Conservation (phyloP, 1,140 invertebrate genomes). For the Drosophila navojoa region DNA sequence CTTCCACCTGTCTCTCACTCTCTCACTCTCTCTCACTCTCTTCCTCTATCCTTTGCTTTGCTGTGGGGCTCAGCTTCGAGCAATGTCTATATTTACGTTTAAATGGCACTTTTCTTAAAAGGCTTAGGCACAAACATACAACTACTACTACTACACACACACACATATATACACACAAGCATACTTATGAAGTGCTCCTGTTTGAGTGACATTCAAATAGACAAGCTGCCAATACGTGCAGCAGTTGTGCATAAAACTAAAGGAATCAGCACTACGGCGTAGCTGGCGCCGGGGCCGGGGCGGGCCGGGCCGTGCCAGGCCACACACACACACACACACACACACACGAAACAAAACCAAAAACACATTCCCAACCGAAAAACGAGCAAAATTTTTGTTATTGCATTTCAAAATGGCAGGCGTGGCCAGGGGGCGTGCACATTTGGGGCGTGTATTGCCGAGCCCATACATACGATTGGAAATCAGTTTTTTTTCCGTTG, state of each 20-base stretch:
- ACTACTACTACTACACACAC: constrained; percentile 7
- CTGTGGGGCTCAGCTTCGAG: constrained; percentile 27
- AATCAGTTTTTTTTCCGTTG: constrained; percentile 26
- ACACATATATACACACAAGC: constrained; percentile 25
- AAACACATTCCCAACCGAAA: constrained; percentile 65
- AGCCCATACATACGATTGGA: constrained; percentile 73
- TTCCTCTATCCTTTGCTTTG: background rate
- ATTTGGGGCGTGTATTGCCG: constrained; percentile 52
- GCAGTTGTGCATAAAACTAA: constrained; percentile 78
- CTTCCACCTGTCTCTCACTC: constrained; percentile 4
- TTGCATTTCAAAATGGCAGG: constrained; percentile 79
- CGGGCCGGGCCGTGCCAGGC: too few species aligned
- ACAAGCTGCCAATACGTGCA: constrained; percentile 79
- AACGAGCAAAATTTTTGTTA: constrained; percentile 77
- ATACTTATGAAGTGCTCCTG: constrained; percentile 40
- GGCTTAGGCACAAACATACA: constrained; percentile 51
- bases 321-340: background rate
- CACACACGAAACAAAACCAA: constrained; percentile 29
- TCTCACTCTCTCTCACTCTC: constrained; percentile 1
- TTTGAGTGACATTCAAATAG: constrained; percentile 77
- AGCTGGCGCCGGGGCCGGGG: background rate
- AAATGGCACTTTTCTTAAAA: constrained; percentile 82
- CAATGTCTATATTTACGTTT: constrained; percentile 81
- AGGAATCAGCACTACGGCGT: constrained; percentile 71
- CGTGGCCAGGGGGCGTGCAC: constrained; percentile 55